Base-by-base conservation (phyloP, 2,888 invertebrate species). In the Plagodis pulveraria region DNA sequence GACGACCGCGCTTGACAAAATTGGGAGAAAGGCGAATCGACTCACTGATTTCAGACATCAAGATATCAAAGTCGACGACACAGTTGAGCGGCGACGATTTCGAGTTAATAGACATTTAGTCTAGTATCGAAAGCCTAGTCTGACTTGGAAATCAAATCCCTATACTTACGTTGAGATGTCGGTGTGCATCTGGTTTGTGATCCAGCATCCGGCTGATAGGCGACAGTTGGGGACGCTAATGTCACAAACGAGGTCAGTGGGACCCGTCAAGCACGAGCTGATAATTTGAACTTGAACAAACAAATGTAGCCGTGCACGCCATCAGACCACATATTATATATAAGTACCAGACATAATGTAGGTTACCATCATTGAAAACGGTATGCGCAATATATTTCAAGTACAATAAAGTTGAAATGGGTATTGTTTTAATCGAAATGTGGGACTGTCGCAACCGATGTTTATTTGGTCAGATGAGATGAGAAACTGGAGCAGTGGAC, bases 231-330 rank as follows among this genome's bases (percentile, higher is more conserved):
- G 76, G 81, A 77, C 82, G 85, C 82, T 86, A 87, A 86, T 83
- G 70, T 74, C 72, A 66, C 66, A 62, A 88, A 78, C 84, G 83
- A 79, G 88, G 89, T 83, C 86, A 88, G 76, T 83, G 62, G 81
- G 76, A 74, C 77, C 80, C 67, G 70, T 70, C 72, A 71, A 71
- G 78, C 76, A 68, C 73, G 70, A 77, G 58, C 60, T 62, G 71
- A 72, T 74, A 71, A 72, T 77, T 74, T 75, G 70, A 77, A 80
- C 79, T 82, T 77, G 76, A 76, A 74, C 77, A 81, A 83, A 83
- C 75, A 80, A 72, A 74, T 74, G 66, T 72, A 67, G 65, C 59
- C 63, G 65, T 67, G 66, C 66, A 66, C 69, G 64, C 71, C 66
- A 77, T 77, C 76, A 77, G 75, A 72, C 69, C 77, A 72, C 57